Evolutionary conservation across 2,888 invertebrate genomes (phyloP).

Genomic region (Busseola fusca): DNA sequence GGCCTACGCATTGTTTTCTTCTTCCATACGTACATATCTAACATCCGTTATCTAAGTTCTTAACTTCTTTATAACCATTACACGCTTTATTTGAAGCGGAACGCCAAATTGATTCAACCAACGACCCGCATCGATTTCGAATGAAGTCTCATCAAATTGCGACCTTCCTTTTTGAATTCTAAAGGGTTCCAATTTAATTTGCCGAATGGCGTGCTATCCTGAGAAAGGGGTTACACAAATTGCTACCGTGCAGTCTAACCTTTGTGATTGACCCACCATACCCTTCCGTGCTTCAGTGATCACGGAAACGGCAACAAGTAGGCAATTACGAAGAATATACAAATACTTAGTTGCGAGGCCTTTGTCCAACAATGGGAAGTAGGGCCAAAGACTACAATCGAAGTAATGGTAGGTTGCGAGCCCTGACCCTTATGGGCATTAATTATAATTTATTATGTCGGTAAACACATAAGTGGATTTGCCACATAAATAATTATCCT

Average conservation of each 20-base stretch:
- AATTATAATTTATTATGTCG: conserved; percentile 38
- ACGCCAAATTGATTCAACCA: neutral
- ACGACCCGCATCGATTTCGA: conserved; percentile 32
- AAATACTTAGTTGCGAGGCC: conserved; percentile 33
- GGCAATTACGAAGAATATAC: conserved; percentile 38
- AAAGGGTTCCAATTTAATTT: conserved; percentile 11
- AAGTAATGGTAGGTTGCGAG: conserved; percentile 44
- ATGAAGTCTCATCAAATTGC: conserved; percentile 13
- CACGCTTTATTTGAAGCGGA: neutral
- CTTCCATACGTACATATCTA: neutral
- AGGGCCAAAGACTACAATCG: conserved; percentile 49
- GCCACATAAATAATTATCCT: conserved; percentile 35
- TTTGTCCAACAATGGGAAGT: conserved; percentile 52
- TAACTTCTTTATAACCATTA: neutral
- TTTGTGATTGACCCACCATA: conserved; percentile 28
- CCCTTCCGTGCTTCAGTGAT: conserved; percentile 20
- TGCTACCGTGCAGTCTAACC: conserved; percentile 9
- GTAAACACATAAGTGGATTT: conserved; percentile 35
- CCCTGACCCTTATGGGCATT: conserved; percentile 54
- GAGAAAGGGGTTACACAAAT: conserved; percentile 25
- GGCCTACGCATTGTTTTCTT: neutral
- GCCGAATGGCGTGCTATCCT: neutral
- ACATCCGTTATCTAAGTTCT: neutral
- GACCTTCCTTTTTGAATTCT: conserved; percentile 24
- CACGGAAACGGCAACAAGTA: conserved; percentile 46